Percentiles rank a stretch among this genome's conserved stretches.
These are phyloP conservation scores for Polia nebulosa DNA, from an alignment of 2,888 invertebrate genomes.

Conservation along the genomic window DNA sequence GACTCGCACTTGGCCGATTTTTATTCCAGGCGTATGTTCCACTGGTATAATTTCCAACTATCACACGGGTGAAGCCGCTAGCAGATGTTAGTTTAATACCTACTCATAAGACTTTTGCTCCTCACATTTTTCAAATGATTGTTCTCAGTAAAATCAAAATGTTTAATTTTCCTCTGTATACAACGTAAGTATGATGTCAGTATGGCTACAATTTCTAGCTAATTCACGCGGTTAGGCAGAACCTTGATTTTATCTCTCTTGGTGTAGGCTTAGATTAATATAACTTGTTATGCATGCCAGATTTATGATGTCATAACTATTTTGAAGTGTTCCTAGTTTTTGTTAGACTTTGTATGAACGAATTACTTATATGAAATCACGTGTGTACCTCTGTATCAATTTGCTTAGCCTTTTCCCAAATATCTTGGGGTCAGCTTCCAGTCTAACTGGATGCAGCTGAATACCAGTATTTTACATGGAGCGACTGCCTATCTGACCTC, in stretches of 20 bases:
- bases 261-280: constrained; percentile 26
- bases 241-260: constrained; percentile 43
- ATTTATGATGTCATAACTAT: constrained; percentile 48
- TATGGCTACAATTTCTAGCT: constrained; percentile 10
- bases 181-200: constrained; percentile 3
- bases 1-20: too few relatives aligned
- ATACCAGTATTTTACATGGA: too few relatives aligned
- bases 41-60: too few relatives aligned
- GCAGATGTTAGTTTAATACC: too few relatives aligned
- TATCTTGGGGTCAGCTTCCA: too few relatives aligned
- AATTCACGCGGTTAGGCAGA: background rate
- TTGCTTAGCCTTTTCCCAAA: too few relatives aligned
- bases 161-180: background rate
- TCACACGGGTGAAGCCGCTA: too few relatives aligned
- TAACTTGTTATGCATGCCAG: constrained; percentile 20
- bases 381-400: background rate
- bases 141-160: background rate
- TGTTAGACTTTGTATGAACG: background rate
- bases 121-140: background rate
- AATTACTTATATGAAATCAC: background rate
- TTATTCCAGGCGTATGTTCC: too few relatives aligned
- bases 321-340: constrained; percentile 23
- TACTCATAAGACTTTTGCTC: background rate
- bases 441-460: too few relatives aligned
- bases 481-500: too few relatives aligned